These are phyloP conservation scores for Odontocolon sp. DNA, from an alignment of 2,888 invertebrate genomes.

Conservation along the genomic window DNA sequence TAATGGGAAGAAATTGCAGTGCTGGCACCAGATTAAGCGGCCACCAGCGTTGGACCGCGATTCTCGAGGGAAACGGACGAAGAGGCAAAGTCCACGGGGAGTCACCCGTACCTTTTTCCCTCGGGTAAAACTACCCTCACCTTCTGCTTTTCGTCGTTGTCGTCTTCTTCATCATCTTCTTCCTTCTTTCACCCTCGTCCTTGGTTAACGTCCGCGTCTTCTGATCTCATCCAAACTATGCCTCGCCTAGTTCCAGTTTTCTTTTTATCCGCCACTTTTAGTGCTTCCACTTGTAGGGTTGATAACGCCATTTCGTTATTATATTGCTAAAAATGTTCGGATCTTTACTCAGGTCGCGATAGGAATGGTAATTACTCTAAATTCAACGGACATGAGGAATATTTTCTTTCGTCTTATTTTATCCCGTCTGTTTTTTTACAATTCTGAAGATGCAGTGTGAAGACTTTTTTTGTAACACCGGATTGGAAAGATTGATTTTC, in stretches of 20 bases:
- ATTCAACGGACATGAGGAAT: no score
- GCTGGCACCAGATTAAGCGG: constrained; percentile 79
- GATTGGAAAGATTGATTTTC: no score
- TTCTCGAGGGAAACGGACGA: constrained; percentile 35
- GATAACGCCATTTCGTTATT: background rate
- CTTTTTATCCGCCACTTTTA: background rate
- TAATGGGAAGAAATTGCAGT: constrained; percentile 80
- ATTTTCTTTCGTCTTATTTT: no score
- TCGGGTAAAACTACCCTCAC: constrained; percentile 41
- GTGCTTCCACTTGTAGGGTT: background rate
- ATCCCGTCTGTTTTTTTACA: no score
- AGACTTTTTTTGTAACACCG: no score
- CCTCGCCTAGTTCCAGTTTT: background rate
- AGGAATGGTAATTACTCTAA: no score
- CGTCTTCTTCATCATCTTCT: no score
- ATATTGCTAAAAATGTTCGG: no score
- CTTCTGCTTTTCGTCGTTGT: constrained; percentile 31
- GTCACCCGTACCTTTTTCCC: constrained; percentile 10
- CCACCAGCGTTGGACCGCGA: constrained; percentile 62
- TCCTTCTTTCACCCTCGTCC: constrained; percentile 33
- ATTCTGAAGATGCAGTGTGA: no score
- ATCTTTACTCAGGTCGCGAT: no score
- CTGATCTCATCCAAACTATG: constrained; percentile 39
- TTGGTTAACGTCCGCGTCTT: constrained; percentile 7
- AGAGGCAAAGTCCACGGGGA: constrained; percentile 42